phyloP scores from a whole-genome alignment of 2,888 invertebrate genomes.

The Chrysolina americana region DNA sequence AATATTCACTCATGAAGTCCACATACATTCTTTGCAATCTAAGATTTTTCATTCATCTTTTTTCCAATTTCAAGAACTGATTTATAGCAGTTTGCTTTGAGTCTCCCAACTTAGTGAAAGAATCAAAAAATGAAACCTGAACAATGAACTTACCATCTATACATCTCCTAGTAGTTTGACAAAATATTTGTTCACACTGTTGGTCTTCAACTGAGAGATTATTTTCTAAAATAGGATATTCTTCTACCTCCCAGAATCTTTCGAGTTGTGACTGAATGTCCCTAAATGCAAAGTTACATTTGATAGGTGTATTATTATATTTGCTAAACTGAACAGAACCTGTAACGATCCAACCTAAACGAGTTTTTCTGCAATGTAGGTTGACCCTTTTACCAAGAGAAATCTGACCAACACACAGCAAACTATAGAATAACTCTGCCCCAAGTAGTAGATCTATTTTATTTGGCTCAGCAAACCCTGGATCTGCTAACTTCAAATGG shows the following conservation, averaged over 20 bases:
- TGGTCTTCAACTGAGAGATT: background rate
- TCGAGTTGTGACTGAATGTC: background rate
- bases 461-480: background rate
- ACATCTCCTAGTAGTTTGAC: too few species aligned
- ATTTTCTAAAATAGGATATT: background rate
- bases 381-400: background rate
- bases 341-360: background rate
- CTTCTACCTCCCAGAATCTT: background rate
- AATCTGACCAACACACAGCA: background rate
- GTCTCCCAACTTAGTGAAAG: constrained; percentile 14
- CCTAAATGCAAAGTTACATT: too few species aligned
- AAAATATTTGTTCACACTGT: too few species aligned
- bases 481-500: background rate
- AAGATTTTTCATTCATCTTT: constrained; percentile 19
- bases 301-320: too few species aligned
- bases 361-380: background rate
- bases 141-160: too few species aligned
- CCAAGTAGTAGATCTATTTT: background rate
- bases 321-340: background rate
- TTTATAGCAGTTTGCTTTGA: constrained; percentile 30
- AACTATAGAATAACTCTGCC: background rate
- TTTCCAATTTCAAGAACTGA: constrained; percentile 35
- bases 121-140: background rate
- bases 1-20: constrained; percentile 43
- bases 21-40: constrained; percentile 33